phyloP scores from a whole-genome alignment of 2,888 invertebrate genomes.

The Dendrolimus pini region DNA sequence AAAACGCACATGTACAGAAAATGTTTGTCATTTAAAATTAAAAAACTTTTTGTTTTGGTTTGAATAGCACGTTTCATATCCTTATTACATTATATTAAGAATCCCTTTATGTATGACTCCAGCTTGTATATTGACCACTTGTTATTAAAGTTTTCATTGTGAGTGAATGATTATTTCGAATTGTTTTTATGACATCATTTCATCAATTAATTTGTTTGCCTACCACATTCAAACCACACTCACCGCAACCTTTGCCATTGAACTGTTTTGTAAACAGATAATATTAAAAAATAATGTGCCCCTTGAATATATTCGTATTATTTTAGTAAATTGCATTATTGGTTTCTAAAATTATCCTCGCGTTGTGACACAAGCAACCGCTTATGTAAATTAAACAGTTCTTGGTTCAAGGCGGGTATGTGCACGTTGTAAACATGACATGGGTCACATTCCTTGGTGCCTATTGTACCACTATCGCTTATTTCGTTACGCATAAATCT shows the following conservation, averaged over 20 bases:
- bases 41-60: too few relatives aligned
- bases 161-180: conserved; percentile 1
- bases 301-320: too few relatives aligned
- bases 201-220: neutral
- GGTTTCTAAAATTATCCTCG: neutral
- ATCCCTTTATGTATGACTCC: too few relatives aligned
- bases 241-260: neutral
- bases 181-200: conserved; percentile 13
- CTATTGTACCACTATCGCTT: conserved; percentile 62
- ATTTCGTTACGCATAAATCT: conserved; percentile 63
- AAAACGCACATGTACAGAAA: too few relatives aligned
- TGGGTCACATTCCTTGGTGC: conserved; percentile 64
- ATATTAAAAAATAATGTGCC: too few relatives aligned
- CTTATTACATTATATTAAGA: too few relatives aligned
- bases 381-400: conserved; percentile 13
- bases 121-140: neutral
- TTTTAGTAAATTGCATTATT: neutral
- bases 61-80: too few relatives aligned
- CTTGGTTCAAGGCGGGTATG: conserved; percentile 14
- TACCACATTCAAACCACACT: neutral
- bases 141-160: neutral
- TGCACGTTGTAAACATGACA: conserved; percentile 32
- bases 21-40: too few relatives aligned
- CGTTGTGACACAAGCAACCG: neutral
- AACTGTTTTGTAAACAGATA: neutral